phyloP scores from a whole-genome alignment of 2,888 invertebrate species.

The Halictus quadricinctus region DNA sequence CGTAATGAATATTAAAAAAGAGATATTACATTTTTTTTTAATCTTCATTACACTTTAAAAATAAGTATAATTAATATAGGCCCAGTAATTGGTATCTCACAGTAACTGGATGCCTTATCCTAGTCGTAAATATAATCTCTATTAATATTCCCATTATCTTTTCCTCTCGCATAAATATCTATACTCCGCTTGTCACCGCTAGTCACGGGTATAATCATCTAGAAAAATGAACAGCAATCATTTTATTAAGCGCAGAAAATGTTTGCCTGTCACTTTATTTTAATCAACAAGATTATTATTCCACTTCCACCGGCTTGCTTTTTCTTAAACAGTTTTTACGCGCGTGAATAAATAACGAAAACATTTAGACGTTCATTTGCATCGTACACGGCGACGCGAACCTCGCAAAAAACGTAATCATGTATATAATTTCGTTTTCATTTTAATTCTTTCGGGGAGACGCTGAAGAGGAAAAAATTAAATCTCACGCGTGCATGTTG shows the following conservation, averaged over 20 bases:
- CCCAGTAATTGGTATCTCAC: too few relatives aligned
- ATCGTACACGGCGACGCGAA: not conserved
- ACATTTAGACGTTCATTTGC: not conserved
- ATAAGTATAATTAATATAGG: too few relatives aligned
- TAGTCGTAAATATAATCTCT: not conserved
- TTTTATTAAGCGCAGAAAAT: not conserved
- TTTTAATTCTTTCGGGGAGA: not conserved
- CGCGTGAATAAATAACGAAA: not conserved
- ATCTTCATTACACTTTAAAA: too few relatives aligned
- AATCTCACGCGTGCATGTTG: not conserved
- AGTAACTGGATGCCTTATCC: too few relatives aligned
- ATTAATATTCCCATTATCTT: not conserved
- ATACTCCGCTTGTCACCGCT: not conserved
- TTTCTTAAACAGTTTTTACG: not conserved
- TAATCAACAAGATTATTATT: not conserved
- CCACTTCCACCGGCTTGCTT: not conserved
- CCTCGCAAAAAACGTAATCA: not conserved
- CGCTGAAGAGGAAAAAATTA: not conserved
- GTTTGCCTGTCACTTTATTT: not conserved
- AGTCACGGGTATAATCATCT: not conserved
- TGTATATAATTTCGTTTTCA: not conserved
- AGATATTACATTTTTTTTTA: too few relatives aligned
- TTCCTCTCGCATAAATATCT: not conserved
- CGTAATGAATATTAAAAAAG: too few relatives aligned
- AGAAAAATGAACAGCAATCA: not conserved